phyloP scores from a whole-genome alignment of 2,888 invertebrate species.

The Troilus luridus region DNA sequence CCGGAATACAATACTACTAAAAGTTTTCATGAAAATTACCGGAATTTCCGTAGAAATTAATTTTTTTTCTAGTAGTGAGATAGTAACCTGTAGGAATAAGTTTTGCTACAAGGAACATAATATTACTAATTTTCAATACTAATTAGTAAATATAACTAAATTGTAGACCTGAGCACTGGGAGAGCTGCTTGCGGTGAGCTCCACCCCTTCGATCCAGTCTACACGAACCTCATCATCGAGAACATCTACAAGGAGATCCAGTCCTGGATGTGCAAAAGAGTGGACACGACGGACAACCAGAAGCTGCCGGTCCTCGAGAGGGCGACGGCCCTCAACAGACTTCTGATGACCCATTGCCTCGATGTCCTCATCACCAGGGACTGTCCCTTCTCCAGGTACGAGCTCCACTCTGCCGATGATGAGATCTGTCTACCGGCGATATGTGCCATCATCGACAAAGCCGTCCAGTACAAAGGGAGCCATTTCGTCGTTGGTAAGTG shows the following conservation, averaged over 20 bases:
- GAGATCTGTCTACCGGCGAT: slow-evolving; percentile 58
- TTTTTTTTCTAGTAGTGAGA: too few relatives aligned
- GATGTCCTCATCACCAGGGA: slow-evolving; percentile 57
- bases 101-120: too few relatives aligned
- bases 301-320: slow-evolving; percentile 51
- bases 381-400: slow-evolving; percentile 42
- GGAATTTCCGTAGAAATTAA: too few relatives aligned
- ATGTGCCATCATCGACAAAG: slow-evolving; percentile 56
- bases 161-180: slow-evolving; percentile 31
- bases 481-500: slow-evolving; percentile 58
- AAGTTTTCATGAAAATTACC: too few relatives aligned
- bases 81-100: too few relatives aligned
- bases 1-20: too few relatives aligned
- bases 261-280: slow-evolving; percentile 59
- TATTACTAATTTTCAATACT: too few relatives aligned
- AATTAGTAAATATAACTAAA: not conserved
- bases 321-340: slow-evolving; percentile 55
- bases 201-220: slow-evolving; percentile 53
- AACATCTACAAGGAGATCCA: slow-evolving; percentile 57
- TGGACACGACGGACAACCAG: slow-evolving; percentile 51
- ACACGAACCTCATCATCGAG: slow-evolving; percentile 57
- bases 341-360: slow-evolving; percentile 59
- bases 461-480: slow-evolving; percentile 41
- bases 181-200: not conserved
- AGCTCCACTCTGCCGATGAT: slow-evolving; percentile 49